A percentile compares a stretch with the other conserved stretches of the same genome.
Evolutionary conservation across 2,797 vertebrate genomes (phyloP).

Genomic region (Labeo calbasu): DNA sequence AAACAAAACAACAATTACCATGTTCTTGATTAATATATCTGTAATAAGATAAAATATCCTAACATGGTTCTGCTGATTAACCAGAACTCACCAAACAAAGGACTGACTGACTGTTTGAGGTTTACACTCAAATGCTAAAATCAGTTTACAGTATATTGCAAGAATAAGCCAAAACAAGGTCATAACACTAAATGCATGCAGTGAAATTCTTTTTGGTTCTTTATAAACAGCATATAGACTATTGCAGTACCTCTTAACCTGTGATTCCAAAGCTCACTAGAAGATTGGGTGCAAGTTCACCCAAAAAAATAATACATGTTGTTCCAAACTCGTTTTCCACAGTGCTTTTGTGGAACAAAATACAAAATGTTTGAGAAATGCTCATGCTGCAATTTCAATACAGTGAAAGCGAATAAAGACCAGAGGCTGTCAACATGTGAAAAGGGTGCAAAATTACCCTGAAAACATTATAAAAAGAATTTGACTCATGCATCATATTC

Average conservation of each 20-base stretch:
- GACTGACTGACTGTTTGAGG: background rate
- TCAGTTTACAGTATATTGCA: background rate
- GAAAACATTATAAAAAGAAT: background rate
- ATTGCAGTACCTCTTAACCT: background rate
- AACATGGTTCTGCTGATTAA: background rate
- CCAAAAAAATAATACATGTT: background rate
- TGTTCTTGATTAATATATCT: background rate
- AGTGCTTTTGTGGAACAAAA: background rate
- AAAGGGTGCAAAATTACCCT: background rate
- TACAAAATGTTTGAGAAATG: background rate
- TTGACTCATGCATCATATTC: background rate
- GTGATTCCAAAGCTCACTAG: background rate
- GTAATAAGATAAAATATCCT: background rate
- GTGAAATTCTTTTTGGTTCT: background rate
- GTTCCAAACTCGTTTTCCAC: background rate
- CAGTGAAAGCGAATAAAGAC: background rate
- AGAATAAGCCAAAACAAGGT: background rate
- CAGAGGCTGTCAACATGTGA: background rate
- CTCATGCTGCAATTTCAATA: background rate
- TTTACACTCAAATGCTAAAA: background rate
- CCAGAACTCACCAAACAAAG: background rate
- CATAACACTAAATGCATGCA: background rate
- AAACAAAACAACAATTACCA: background rate
- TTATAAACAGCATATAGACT: background rate
- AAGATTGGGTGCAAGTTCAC: background rate